A percentile compares a stretch with the other conserved stretches of the same genome.
Conservation (phyloP, 2,797 vertebrate genomes). For the Phylloscopus collybita region DNA sequence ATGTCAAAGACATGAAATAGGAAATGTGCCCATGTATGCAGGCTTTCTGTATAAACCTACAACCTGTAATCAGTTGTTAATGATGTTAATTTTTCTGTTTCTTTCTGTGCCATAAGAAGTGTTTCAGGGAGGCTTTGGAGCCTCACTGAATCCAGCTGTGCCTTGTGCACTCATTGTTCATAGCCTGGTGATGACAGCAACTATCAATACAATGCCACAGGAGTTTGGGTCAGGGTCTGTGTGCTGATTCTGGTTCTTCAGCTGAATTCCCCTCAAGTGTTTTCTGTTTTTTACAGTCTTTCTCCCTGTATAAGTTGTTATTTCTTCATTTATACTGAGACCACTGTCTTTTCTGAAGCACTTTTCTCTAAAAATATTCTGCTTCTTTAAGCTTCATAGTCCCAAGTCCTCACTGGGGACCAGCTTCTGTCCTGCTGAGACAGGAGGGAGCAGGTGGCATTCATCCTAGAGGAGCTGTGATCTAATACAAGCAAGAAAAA, state of each 20-base stretch:
- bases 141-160: neutral
- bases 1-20: neutral
- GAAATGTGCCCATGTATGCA: neutral
- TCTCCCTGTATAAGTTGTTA: neutral
- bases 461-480: neutral
- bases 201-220: neutral
- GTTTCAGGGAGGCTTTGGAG: neutral
- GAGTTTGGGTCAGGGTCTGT: neutral
- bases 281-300: neutral
- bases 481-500: neutral
- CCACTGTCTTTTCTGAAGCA: neutral
- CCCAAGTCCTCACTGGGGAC: neutral
- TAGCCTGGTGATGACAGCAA: neutral
- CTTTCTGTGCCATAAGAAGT: neutral
- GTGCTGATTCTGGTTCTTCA: neutral
- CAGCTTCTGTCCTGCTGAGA: neutral
- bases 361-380: neutral
- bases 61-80: neutral
- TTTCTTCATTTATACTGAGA: neutral
- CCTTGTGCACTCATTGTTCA: neutral
- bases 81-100: neutral
- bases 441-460: neutral
- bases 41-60: neutral
- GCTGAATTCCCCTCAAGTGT: neutral
- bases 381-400: neutral